These are phyloP conservation scores for Hydrotaea cyrtoneurina DNA, from an alignment of 2,888 invertebrate species.

Conservation along the genomic window DNA sequence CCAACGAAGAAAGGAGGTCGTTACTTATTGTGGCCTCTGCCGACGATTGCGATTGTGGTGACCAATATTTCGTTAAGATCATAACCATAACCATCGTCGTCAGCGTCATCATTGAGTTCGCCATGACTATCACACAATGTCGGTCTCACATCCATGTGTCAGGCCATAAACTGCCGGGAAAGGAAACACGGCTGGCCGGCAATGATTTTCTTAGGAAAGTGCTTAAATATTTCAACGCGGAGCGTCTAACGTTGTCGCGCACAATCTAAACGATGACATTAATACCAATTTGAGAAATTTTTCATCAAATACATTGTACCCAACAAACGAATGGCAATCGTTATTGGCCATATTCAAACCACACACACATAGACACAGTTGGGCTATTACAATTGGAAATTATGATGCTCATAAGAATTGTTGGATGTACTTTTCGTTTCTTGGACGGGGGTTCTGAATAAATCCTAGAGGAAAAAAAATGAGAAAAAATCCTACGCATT, in stretches of 20 bases:
- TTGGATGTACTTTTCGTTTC: neutral
- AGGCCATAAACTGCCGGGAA: neutral
- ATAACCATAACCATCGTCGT: conserved; percentile 49
- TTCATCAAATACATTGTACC: conserved; percentile 55
- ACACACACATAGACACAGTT: neutral
- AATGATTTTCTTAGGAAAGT: conserved; percentile 42
- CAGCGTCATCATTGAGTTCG: neutral
- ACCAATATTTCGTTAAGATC: conserved; percentile 64
- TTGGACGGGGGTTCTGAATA: neutral
- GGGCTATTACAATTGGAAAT: conserved; percentile 1
- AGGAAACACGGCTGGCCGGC: neutral
- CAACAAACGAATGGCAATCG: neutral
- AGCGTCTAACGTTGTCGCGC: neutral
- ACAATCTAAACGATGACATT: conserved; percentile 45
- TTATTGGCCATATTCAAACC: neutral
- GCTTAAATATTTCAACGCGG: conserved; percentile 6
- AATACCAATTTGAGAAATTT: conserved; percentile 51
- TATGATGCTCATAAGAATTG: conserved; percentile 18
- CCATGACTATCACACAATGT: neutral
- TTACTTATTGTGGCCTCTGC: conserved; percentile 11
- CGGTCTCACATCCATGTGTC: neutral
- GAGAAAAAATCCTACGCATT: conserved; percentile 57
- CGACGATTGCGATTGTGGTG: conserved; percentile 20
- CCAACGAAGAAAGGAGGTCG: neutral
- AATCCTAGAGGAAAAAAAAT: neutral